Conservation (phyloP, 2,113 vertebrate genomes). For the Pholis gunnellus region DNA sequence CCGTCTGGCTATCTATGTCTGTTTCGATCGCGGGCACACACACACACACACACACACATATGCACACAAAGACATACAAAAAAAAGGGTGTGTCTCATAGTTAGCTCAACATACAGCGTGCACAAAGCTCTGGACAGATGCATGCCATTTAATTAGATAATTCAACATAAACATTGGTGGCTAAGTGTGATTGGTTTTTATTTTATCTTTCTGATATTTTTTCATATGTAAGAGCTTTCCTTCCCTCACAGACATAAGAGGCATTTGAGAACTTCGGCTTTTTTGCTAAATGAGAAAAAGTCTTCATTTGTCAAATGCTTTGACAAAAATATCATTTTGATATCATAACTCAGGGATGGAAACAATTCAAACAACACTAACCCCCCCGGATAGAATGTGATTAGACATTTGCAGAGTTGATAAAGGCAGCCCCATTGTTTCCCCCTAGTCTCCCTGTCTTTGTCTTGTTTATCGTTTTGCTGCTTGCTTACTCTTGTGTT, state of each 20-base stretch:
- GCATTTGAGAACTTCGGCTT: not conserved
- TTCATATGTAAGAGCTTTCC: not conserved
- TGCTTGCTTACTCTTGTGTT: not conserved
- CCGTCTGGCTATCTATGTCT: constrained; percentile 20
- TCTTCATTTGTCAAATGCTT: not conserved
- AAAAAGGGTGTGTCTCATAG: constrained; percentile 53
- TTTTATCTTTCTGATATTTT: constrained; percentile 3
- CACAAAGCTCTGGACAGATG: constrained; percentile 1
- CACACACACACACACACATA: not conserved
- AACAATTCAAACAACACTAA: not conserved
- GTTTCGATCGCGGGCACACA: not conserved
- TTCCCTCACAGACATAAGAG: not conserved
- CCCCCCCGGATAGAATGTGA: not conserved
- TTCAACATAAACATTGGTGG: constrained; percentile 6
- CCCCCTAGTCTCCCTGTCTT: not conserved
- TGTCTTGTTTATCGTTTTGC: not conserved
- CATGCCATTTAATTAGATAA: constrained; percentile 38
- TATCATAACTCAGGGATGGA: not conserved
- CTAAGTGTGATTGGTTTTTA: constrained; percentile 14
- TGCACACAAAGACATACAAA: constrained; percentile 22
- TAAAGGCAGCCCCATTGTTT: not conserved
- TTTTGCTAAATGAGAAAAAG: not conserved
- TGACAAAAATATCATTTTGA: not conserved
- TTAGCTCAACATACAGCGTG: constrained; percentile 12
- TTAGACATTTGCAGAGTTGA: not conserved